Conservation (phyloP, 2,797 vertebrate genomes). For the Amniataba percoides region DNA sequence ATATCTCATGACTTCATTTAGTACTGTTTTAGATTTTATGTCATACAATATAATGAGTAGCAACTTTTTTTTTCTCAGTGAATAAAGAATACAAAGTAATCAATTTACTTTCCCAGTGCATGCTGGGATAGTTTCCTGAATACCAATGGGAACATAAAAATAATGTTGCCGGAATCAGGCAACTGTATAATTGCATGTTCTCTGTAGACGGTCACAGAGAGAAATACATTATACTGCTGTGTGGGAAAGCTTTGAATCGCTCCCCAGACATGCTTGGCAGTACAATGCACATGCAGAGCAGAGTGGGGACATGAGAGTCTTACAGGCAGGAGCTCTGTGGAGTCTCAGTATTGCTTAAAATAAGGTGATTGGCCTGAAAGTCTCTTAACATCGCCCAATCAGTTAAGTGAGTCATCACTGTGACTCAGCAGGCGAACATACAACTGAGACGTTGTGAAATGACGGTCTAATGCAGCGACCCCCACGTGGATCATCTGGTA, state of each 20-base stretch:
- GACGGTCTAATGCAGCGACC: background rate
- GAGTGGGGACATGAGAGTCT: constrained; percentile 30
- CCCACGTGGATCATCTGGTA: background rate
- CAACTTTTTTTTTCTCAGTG: background rate
- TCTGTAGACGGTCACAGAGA: background rate
- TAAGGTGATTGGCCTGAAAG: constrained; percentile 25
- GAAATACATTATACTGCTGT: background rate
- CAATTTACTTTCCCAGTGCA: background rate
- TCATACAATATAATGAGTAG: background rate
- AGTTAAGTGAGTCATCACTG: constrained; percentile 21
- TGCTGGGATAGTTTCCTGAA: background rate
- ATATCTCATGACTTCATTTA: background rate
- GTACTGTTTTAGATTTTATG: background rate
- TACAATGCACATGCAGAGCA: constrained; percentile 2
- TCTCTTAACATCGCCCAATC: constrained; percentile 13
- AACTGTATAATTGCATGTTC: background rate
- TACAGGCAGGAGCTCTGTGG: constrained; percentile 15
- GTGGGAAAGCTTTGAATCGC: constrained; percentile 3
- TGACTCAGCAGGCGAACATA: constrained; percentile 44
- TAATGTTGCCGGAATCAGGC: background rate
- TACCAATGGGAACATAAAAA: background rate
- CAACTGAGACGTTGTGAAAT: constrained; percentile 7
- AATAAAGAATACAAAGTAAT: background rate
- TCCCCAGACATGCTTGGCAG: background rate
- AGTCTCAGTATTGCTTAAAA: constrained; percentile 23